phyloP scores from a whole-genome alignment of 2,888 invertebrate species.

The Scaptomyza parva region DNA sequence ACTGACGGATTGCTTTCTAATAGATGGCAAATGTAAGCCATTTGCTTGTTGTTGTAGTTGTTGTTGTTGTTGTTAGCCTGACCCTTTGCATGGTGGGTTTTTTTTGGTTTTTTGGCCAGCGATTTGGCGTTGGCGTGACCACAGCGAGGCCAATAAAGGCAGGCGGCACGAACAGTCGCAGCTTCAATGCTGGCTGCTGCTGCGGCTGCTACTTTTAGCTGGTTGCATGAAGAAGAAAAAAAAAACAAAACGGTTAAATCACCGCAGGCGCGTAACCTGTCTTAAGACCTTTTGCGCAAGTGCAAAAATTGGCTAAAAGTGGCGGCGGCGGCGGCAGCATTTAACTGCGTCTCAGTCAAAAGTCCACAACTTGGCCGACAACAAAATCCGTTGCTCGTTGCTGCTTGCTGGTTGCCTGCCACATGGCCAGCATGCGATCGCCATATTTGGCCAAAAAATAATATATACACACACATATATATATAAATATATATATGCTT shows the following conservation, averaged over 20 bases:
- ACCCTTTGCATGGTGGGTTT: constrained; percentile 54
- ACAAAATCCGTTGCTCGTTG: constrained; percentile 30
- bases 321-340: constrained; percentile 39
- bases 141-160: constrained; percentile 49
- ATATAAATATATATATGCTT: constrained; percentile 27
- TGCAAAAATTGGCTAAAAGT: constrained; percentile 76
- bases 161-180: constrained; percentile 27
- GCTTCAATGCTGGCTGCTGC: constrained; percentile 20
- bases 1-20: constrained; percentile 80
- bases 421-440: constrained; percentile 73
- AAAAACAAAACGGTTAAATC: constrained; percentile 74
- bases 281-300: constrained; percentile 82
- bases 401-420: constrained; percentile 43
- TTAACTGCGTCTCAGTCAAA: constrained; percentile 60
- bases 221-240: constrained; percentile 40
- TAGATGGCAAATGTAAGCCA: constrained; percentile 63
- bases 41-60: neutral
- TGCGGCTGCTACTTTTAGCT: constrained; percentile 30
- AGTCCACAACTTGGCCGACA: constrained; percentile 33
- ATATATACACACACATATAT: constrained; percentile 22
- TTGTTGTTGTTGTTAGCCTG: constrained; percentile 47
- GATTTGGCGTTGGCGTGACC: constrained; percentile 72
- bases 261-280: constrained; percentile 82
- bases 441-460: constrained; percentile 78
- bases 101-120: constrained; percentile 15